Base-by-base conservation (phyloP, 2,113 vertebrate species). In the Rhabdomys dilectus region DNA sequence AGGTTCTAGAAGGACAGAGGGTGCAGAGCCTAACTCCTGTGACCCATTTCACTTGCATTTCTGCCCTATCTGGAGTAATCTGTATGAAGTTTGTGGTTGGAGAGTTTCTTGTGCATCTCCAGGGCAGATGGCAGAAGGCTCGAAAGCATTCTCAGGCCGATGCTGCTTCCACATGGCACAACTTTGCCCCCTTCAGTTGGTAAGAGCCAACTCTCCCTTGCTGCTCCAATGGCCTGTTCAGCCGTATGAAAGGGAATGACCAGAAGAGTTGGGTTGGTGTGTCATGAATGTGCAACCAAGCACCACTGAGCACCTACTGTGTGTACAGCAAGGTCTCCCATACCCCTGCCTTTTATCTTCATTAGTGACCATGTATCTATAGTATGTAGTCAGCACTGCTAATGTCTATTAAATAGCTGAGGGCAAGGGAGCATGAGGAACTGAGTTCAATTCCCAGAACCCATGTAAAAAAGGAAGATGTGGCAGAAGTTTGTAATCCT, bases 311-410 rank as follows among this genome's bases (percentile, higher is more conserved):
- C 12, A 7, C 26, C 92, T 62, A 24, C 82, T 72, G 13, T 36
- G 62, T 66, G 66, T 29, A 10, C 1, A 5, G 19, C 60, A 15
- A 22, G 80, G 73, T 19, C 19, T 45, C 34, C 2, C 2, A 5
- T 29, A 5, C n/a, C 9, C 60, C 17, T 39, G 81, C 42, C n/a
- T 75, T 60, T 73, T 56, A 2, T 51, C 53, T 48, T 66, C 60
- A 3, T 4, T 2, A 29, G 7, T 5, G 2, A 7, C 36, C 26
- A 12, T 56, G 42, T 0, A 3, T 2, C 0, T 3, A 22, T 1
- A 7, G 0, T 53, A 0, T 7, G 21, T 0, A 12, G 0, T 56
- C 0, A 6, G 4, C 2, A 15, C 58, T 7, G 51, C 42, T 22
- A 1, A 39, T 29, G n/a, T 4, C 19, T 16, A 64, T 36, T n/a